These are phyloP conservation scores for Bradypodion ventrale DNA, from an alignment of 2,797 vertebrate species.

Conservation along the genomic window DNA sequence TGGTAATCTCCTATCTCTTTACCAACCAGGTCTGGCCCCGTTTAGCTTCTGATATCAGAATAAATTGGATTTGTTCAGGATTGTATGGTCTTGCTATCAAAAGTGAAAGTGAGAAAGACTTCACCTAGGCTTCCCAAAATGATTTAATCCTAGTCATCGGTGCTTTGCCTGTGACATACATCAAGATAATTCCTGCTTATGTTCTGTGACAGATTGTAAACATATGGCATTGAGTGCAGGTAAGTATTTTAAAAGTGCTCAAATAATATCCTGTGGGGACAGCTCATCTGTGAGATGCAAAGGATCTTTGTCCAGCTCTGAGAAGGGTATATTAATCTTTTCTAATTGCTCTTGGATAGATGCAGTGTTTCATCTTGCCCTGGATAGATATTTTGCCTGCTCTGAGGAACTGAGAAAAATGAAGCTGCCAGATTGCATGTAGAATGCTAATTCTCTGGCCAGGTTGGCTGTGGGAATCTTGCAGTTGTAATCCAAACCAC, in stretches of 20 bases:
- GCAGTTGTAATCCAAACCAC: too few relatives aligned
- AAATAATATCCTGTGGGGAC: background rate
- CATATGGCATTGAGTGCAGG: background rate
- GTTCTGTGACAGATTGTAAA: background rate
- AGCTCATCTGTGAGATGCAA: background rate
- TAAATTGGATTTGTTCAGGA: too few relatives aligned
- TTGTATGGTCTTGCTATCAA: background rate
- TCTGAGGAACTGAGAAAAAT: background rate
- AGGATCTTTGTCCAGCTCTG: background rate
- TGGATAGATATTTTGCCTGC: background rate
- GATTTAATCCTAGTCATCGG: background rate
- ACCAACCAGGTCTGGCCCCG: too few relatives aligned
- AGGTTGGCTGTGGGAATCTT: too few relatives aligned
- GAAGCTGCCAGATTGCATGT: background rate
- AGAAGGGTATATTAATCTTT: background rate
- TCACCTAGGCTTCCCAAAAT: background rate
- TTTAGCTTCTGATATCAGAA: too few relatives aligned
- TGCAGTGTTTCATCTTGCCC: background rate
- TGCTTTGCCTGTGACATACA: background rate
- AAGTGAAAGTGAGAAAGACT: background rate
- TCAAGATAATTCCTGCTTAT: background rate
- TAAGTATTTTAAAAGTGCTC: background rate
- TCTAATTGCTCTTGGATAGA: background rate
- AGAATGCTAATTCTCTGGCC: background rate
- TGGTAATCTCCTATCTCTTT: too few relatives aligned